Evolutionary conservation across 2,888 invertebrate species (phyloP), one percentile per base, ranked within the genome.

Genomic region (Diogma glabrata): DNA sequence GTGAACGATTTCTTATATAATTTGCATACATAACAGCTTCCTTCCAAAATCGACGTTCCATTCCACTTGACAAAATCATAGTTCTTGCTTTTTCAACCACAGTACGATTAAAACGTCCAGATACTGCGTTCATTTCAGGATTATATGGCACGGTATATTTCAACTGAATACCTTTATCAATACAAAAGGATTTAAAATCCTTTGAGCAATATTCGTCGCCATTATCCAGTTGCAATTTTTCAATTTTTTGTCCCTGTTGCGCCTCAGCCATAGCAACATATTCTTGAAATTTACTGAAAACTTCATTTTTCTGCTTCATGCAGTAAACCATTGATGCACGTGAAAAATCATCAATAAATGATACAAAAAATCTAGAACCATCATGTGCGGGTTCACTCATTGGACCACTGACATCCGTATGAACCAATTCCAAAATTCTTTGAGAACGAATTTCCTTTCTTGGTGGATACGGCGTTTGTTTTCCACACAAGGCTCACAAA

Each of bases 51-150:
- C 23, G 10, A 47, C 17, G 19, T 5, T 8, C 8, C 22, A 20
- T 16, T 16, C 19, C 45, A 45, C 20, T 20, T 16, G 12, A n/a
- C 24, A 47, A 26, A 19, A 47, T 10, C 49, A 50, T 38, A 40
- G 23, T 40, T 40, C 24, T 30, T 33, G 49, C 51, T 22, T 53
- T 53, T 24, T 51, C 53, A 19, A 40, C 33, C 3, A 53, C 8
- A 12, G 40, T 53, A 8, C 47, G 30, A 47, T 53, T 51, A 14
- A 48, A 14, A 2, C 50, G 46, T 20, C 50, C 52, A n/a, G 50
- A 19, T n/a, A 50, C 47, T 9, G 22, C 46, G 36, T 52, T 52
- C 46, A 33, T n/a, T n/a, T n/a, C n/a, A n/a, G n/a, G n/a, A n/a
- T n/a, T n/a, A n/a, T n/a, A n/a, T n/a, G n/a, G n/a, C n/a, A n/a